Evolutionary conservation across 2,888 invertebrate species (phyloP).

Genomic region (Embidobia sp.): DNA sequence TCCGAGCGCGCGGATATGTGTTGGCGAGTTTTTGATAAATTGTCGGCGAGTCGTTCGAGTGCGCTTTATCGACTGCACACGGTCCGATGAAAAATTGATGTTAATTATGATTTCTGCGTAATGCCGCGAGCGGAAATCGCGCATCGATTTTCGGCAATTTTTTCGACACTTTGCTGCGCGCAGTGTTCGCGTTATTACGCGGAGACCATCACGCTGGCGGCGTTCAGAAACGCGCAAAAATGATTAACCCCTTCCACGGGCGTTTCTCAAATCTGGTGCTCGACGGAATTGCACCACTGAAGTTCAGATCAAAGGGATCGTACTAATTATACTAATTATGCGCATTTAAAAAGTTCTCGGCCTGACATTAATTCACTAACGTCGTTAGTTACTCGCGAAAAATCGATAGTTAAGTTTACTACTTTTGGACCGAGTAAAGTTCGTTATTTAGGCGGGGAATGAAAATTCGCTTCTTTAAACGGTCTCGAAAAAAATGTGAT

Average conservation of each 20-base stretch:
- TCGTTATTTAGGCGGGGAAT: slow-evolving; percentile 1
- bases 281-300: slow-evolving; percentile 50
- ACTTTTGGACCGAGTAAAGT: slow-evolving; percentile 27
- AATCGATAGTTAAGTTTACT: slow-evolving; percentile 44
- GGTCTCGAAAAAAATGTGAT: no score
- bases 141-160: no score
- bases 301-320: slow-evolving; percentile 47
- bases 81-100: slow-evolving; percentile 18
- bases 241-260: slow-evolving; percentile 30
- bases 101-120: slow-evolving; percentile 9
- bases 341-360: slow-evolving; percentile 40
- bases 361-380: slow-evolving; percentile 42
- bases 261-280: slow-evolving; percentile 34
- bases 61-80: neutral
- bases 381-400: slow-evolving; percentile 44
- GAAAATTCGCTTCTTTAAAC: no score
- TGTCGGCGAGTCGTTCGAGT: slow-evolving; percentile 13
- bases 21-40: slow-evolving; percentile 31
- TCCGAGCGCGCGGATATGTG: slow-evolving; percentile 36
- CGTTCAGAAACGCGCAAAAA: no score
- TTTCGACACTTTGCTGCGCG: no score
- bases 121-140: neutral
- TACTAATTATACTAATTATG: slow-evolving; percentile 58
- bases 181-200: no score
- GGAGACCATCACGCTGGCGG: no score